These are phyloP conservation scores for Fistularia tabacaria DNA, from an alignment of 2,797 vertebrate species.

Conservation along the genomic window DNA sequence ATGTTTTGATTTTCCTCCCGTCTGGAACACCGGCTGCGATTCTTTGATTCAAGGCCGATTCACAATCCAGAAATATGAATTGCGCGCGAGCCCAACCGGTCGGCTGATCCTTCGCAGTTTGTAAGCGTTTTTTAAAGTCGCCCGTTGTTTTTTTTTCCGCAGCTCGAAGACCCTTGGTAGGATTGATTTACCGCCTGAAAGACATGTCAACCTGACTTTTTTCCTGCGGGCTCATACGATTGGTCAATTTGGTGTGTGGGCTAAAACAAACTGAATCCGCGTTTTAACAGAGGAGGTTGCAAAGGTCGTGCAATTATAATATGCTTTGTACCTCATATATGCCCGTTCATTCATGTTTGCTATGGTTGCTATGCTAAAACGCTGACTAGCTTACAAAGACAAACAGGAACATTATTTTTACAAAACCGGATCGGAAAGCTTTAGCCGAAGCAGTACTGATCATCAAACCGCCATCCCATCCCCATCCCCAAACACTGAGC, in stretches of 20 bases:
- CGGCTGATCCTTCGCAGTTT: neutral
- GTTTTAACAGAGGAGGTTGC: too few species aligned
- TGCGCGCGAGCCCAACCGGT: neutral
- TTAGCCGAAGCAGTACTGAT: too few species aligned
- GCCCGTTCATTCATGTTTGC: too few species aligned
- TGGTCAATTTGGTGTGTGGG: neutral
- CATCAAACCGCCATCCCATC: too few species aligned
- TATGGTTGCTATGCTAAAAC: too few species aligned
- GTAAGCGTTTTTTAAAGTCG: neutral
- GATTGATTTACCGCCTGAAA: neutral
- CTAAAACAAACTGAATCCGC: neutral
- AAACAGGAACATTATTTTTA: too few species aligned
- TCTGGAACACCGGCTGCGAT: neutral
- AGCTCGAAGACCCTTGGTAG: neutral
- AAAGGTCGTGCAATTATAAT: too few species aligned
- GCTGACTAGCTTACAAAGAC: too few species aligned
- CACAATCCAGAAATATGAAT: neutral
- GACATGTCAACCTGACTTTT: slow-evolving; percentile 2
- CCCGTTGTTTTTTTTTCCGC: slow-evolving; percentile 3
- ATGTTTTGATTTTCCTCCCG: slow-evolving; percentile 4
- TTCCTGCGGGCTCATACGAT: neutral
- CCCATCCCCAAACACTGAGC: too few species aligned
- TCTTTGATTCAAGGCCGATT: slow-evolving; percentile 16
- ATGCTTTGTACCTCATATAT: too few species aligned
- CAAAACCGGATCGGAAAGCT: too few species aligned